Percentiles rank a stretch among this genome's conserved stretches.
Evolutionary conservation across 2,113 vertebrate genomes (phyloP).

Genomic region (Athene cunicularia): DNA sequence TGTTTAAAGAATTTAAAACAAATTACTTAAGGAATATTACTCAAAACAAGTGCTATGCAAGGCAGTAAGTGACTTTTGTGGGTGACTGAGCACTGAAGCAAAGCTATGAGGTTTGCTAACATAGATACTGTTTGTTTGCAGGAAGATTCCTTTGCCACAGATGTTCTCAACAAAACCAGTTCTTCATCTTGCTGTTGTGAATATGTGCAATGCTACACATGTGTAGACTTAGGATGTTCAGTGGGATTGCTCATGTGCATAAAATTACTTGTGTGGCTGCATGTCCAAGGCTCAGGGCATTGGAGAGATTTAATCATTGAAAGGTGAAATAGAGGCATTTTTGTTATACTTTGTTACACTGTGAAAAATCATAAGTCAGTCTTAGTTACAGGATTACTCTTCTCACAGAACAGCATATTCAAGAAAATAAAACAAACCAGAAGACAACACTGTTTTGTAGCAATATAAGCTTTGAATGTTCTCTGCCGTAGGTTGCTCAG

Average conservation of each 20-base stretch:
- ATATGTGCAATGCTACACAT: conserved; percentile 6
- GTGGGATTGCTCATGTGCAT: conserved; percentile 23
- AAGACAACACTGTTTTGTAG: conserved; percentile 31
- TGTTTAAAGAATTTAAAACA: conserved; percentile 53
- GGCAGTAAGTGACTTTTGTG: conserved; percentile 49
- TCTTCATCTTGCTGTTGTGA: conserved; percentile 5
- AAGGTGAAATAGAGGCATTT: conserved; percentile 51
- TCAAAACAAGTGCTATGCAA: conserved; percentile 6
- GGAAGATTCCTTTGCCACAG: conserved; percentile 24
- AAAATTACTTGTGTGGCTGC: conserved; percentile 29
- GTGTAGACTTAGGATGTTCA: neutral
- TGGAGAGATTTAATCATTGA: conserved; percentile 19
- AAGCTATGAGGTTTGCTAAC: conserved; percentile 17
- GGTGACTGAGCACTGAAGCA: conserved; percentile 58
- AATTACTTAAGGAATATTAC: conserved; percentile 49
- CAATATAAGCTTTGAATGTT: conserved; percentile 42
- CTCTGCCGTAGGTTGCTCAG: conserved; percentile 62
- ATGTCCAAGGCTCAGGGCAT: conserved; percentile 28
- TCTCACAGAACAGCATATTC: neutral
- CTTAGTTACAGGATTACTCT: conserved; percentile 33
- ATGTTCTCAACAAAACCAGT: conserved; percentile 22
- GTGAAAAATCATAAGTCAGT: conserved; percentile 62
- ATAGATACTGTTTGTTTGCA: conserved; percentile 24
- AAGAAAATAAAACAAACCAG: conserved; percentile 30
- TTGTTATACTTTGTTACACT: conserved; percentile 48